Base-by-base conservation (phyloP, 2,888 invertebrate genomes). In the Amphiduros pacificus region DNA sequence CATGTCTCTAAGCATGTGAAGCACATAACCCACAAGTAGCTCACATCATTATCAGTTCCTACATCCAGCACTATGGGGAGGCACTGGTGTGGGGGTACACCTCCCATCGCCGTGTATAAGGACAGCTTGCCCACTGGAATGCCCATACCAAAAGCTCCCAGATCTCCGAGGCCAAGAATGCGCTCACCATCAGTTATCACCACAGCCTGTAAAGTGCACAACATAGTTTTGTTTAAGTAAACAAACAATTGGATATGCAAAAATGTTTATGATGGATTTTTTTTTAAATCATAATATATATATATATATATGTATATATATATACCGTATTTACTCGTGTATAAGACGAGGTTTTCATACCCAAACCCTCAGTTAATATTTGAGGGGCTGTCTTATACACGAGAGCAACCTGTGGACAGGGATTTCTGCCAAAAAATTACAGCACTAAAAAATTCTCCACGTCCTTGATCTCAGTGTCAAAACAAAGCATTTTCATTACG, bases 141-240 rank as follows among this genome's bases (percentile, higher is more conserved):
- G 62, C 98, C 99, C 96, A 99, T 99, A 14, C 99, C 99, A 80
- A 93, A 91, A 2, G 93, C 94, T 6, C 99, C 99, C 68, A 98
- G 86, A 84, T 99, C 99, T 2, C 99, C 99, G 58, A 99, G 86
- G 3, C 99, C 99, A 60, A 99, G 86, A 81, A 99, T 99, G 60
- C 99, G 88, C 83, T 99, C 98, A 20, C 99, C 99, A 81, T 99
- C 99, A 0, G 99, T 99, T 48, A 98, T 97, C 11, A 95, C 94
- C 60, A 86, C 83, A 2, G 85, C 85, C 9, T 36, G 17, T 36
- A 36, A 36, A 11, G 36, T 36, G 36, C 36, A 36, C 9, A 36
- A 11, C 36, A n/a, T n/a, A n/a, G n/a, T n/a, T n/a, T n/a, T n/a
- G n/a, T n/a, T n/a, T n/a, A n/a, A n/a, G n/a, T n/a, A n/a, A n/a